phyloP scores from a whole-genome alignment of 2,888 invertebrate genomes.

The Cataglyphis albicans region DNA sequence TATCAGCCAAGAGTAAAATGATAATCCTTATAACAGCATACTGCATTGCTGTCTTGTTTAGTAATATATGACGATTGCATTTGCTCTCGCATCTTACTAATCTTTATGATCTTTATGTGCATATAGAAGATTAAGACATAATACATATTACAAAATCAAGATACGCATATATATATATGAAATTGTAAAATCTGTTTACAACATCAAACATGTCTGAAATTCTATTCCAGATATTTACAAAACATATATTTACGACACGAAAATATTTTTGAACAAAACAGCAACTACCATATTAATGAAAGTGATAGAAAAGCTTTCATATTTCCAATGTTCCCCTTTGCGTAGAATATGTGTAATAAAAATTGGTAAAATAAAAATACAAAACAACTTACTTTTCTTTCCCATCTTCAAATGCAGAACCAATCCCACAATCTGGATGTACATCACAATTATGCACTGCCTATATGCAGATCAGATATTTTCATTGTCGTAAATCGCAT shows the following conservation, averaged over 20 bases:
- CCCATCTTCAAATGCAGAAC: slow-evolving; percentile 87
- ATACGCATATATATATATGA: not conserved
- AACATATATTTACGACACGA: not conserved
- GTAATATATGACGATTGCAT: not conserved
- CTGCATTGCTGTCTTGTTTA: slow-evolving; percentile 68
- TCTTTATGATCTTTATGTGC: slow-evolving; percentile 16
- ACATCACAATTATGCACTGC: slow-evolving; percentile 87
- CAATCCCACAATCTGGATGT: slow-evolving; percentile 87
- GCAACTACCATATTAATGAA: slow-evolving; percentile 77
- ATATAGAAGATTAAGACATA: slow-evolving; percentile 3
- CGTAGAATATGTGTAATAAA: slow-evolving; percentile 28
- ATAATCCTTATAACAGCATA: slow-evolving; percentile 35
- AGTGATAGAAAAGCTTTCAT: slow-evolving; percentile 72
- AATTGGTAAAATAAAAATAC: slow-evolving; percentile 12
- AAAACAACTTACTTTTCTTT: slow-evolving; percentile 84
- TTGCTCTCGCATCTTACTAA: not conserved
- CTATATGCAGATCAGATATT: slow-evolving; percentile 69
- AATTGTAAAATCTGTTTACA: not conserved
- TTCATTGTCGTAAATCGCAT: not conserved
- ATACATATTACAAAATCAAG: not conserved
- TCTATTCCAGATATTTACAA: not conserved
- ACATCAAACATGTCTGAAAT: slow-evolving; percentile 2
- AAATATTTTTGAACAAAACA: slow-evolving; percentile 64
- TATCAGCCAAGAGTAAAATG: slow-evolving; percentile 44
- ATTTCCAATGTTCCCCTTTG: slow-evolving; percentile 65